These are phyloP conservation scores for Malurus leucopterus DNA, from an alignment of 2,797 vertebrate genomes.

Conservation along the genomic window DNA sequence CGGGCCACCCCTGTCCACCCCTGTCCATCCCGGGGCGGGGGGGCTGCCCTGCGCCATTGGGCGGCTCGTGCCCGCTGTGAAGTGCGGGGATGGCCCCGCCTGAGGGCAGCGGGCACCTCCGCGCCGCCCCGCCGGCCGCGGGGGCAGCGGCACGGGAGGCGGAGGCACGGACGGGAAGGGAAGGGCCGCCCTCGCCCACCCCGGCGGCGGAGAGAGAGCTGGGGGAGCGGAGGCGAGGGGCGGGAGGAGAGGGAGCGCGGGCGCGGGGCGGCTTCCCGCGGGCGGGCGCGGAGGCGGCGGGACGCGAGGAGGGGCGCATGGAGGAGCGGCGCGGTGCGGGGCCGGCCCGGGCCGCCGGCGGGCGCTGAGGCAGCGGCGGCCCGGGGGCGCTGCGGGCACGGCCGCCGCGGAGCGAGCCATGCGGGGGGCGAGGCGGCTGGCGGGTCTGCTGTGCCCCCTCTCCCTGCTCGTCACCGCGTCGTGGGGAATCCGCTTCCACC, in stretches of 20 bases:
- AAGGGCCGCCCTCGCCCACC: constrained; percentile 14
- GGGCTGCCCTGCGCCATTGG: constrained; percentile 25
- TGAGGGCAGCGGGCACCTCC: background rate
- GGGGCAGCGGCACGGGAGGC: background rate
- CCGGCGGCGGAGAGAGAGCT: background rate
- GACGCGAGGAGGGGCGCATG: background rate
- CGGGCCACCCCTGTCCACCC: fast-evolving
- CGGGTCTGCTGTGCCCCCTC: constrained; percentile 85
- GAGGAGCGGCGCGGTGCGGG: background rate
- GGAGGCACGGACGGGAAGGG: background rate
- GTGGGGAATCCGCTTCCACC: constrained; percentile 81
- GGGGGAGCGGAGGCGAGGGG: background rate
- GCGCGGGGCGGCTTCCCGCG: background rate
- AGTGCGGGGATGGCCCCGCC: constrained; percentile 38
- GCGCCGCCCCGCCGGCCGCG: background rate
- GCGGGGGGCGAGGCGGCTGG: constrained; percentile 82
- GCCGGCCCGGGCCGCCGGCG: background rate
- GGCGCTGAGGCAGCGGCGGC: constrained; percentile 62
- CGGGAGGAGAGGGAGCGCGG: background rate
- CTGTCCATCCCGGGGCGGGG: background rate
- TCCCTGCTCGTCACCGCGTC: constrained; percentile 77
- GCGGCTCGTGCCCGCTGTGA: background rate
- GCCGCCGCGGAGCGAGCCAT: constrained; percentile 73
- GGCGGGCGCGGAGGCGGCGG: background rate
- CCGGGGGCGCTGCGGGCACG: constrained; percentile 45